Percentiles rank a stretch among this genome's conserved stretches.
phyloP scores from a whole-genome alignment of 2,888 invertebrate species.

The Imbricaverruca yamaguchii region DNA sequence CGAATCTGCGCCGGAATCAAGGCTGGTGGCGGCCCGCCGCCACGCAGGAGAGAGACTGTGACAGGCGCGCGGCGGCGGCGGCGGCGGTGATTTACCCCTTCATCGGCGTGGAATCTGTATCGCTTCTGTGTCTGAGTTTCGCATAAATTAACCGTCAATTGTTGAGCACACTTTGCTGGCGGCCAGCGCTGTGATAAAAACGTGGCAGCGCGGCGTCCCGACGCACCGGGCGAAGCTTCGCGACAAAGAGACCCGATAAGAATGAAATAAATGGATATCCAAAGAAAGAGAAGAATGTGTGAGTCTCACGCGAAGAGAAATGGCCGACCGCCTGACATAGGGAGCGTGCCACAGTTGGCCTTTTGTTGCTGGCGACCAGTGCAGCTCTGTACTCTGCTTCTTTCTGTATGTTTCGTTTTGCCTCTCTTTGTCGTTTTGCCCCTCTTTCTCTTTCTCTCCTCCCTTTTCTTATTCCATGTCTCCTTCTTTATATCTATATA shows the following conservation, averaged over 20 bases:
- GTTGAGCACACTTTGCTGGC: conserved; percentile 1
- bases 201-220: background rate
- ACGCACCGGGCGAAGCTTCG: background rate
- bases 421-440: background rate
- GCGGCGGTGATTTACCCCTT: background rate
- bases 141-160: background rate
- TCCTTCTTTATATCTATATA: too few relatives aligned
- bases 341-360: background rate
- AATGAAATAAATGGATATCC: conserved; percentile 17
- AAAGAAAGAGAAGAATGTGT: conserved; percentile 15
- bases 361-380: background rate
- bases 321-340: background rate
- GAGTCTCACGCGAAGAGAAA: background rate
- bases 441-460: background rate
- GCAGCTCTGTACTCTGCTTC: too few relatives aligned
- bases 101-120: background rate
- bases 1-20: background rate
- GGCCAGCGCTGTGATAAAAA: background rate
- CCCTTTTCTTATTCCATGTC: background rate
- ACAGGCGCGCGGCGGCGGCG: background rate
- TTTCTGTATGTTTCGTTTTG: background rate
- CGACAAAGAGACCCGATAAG: conserved; percentile 13
- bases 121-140: background rate
- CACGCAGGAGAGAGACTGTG: too few relatives aligned
- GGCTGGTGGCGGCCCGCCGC: too few relatives aligned